phyloP scores from a whole-genome alignment of 2,888 invertebrate genomes.

The Ochropacha duplaris region DNA sequence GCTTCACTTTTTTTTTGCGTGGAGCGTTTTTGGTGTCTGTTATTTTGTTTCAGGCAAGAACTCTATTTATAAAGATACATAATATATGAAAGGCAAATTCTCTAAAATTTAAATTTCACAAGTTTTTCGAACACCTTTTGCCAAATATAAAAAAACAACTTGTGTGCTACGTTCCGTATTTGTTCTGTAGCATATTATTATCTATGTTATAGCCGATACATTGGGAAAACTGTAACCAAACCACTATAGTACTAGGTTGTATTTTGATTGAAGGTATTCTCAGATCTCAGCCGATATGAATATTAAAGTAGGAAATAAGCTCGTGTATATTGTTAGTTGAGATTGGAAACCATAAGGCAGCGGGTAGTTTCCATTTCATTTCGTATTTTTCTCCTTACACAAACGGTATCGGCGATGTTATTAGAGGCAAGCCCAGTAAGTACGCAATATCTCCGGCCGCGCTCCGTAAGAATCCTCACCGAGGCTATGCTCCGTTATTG shows the following conservation, averaged over 20 bases:
- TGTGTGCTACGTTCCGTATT: too few species aligned
- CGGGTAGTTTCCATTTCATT: conserved; percentile 71
- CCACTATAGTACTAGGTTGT: background rate
- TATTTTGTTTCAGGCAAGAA: background rate
- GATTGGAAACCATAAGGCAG: conserved; percentile 71
- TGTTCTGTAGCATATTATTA: background rate
- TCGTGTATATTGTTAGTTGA: conserved; percentile 51
- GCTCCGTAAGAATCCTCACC: conserved; percentile 64
- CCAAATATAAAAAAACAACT: too few species aligned
- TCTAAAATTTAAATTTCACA: too few species aligned
- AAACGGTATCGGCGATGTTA: conserved; percentile 76
- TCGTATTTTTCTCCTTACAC: conserved; percentile 73
- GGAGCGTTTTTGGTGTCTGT: background rate
- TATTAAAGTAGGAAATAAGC: conserved; percentile 52
- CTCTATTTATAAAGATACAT: too few species aligned
- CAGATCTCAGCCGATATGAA: conserved; percentile 17
- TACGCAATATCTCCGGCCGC: conserved; percentile 77
- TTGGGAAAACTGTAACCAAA: background rate
- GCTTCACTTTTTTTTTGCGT: too few species aligned
- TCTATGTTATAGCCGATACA: background rate
- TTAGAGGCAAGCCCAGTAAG: conserved; percentile 78
- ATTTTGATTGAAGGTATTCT: background rate
- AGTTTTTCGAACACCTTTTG: too few species aligned
- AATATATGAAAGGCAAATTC: too few species aligned
- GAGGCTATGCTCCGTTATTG: conserved; percentile 72